Conservation (phyloP, 2,797 vertebrate genomes). For the Calcarius lapponicus region DNA sequence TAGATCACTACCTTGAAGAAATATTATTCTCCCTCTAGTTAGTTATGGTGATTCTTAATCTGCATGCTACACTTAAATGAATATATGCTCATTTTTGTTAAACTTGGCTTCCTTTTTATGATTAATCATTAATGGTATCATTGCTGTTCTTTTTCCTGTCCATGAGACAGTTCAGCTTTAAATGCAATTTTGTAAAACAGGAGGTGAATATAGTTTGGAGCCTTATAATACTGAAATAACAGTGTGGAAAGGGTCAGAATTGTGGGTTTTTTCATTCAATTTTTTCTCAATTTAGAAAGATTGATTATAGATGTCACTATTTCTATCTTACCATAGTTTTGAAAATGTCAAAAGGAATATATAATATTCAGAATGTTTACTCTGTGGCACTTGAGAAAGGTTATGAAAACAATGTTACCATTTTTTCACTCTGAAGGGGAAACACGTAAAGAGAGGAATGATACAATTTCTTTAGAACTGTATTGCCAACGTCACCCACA, state of each 20-base stretch:
- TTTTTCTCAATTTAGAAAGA: neutral
- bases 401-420: neutral
- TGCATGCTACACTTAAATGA: neutral
- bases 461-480: neutral
- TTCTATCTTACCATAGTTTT: neutral
- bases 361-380: neutral
- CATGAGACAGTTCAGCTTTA: neutral
- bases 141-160: neutral
- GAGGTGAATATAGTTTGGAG: neutral
- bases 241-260: neutral
- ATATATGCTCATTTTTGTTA: neutral
- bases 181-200: neutral
- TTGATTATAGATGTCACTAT: neutral
- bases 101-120: neutral
- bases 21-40: neutral
- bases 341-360: neutral
- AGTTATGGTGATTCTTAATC: neutral
- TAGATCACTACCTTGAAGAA: neutral
- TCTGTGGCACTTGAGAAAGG: neutral
- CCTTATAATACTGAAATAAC: neutral
- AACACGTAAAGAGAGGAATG: neutral
- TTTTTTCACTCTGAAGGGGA: neutral
- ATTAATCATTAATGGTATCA: neutral
- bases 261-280: neutral
- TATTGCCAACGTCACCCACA: neutral